A percentile compares a stretch with the other conserved stretches of the same genome.
phyloP scores from a whole-genome alignment of 2,888 invertebrate species.

The Sicus ferrugineus region DNA sequence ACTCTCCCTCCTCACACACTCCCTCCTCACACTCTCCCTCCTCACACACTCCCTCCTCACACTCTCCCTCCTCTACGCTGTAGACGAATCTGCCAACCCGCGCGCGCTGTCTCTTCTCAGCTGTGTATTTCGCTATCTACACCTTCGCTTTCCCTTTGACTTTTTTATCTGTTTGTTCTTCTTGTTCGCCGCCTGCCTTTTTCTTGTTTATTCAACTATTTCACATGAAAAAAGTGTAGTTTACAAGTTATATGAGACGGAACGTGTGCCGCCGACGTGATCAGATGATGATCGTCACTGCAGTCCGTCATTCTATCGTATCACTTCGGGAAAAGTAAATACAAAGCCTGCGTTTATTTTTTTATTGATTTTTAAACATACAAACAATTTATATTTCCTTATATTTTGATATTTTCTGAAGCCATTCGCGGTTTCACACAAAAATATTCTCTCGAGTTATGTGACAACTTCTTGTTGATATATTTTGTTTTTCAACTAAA shows the following conservation, averaged over 20 bases:
- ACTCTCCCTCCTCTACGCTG: too few relatives aligned
- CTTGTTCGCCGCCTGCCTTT: neutral
- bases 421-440: neutral
- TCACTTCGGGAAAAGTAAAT: too few relatives aligned
- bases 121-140: neutral
- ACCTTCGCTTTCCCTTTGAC: neutral
- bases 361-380: neutral
- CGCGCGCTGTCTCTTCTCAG: neutral
- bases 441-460: neutral
- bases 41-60: too few relatives aligned
- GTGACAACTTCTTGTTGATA: neutral
- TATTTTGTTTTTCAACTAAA: neutral
- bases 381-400: neutral
- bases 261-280: neutral
- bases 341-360: too few relatives aligned
- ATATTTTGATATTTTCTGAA: neutral
- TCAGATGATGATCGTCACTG: neutral
- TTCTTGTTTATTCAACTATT: neutral
- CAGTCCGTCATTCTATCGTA: neutral
- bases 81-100: neutral
- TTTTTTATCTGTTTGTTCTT: neutral
- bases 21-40: too few relatives aligned
- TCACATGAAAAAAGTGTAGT: neutral
- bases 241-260: too few relatives aligned
- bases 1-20: too few relatives aligned